phyloP scores from a whole-genome alignment of 1,140 invertebrate genomes.

The Colletes latitarsis region DNA sequence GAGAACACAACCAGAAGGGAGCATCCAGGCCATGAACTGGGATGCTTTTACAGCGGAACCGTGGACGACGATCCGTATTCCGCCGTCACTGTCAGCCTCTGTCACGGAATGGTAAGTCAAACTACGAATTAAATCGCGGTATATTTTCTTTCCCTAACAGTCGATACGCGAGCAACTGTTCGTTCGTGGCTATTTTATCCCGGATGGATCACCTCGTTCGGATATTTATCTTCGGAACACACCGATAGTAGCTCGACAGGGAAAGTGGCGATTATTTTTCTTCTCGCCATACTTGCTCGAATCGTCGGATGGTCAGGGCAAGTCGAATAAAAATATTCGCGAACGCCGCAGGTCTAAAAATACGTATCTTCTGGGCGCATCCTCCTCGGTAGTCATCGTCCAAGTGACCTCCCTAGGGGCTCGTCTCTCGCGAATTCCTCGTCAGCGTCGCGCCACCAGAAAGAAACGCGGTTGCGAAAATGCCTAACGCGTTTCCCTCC shows the following conservation, averaged over 20 bases:
- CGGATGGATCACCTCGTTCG: too few species aligned
- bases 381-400: slow-evolving; percentile 31
- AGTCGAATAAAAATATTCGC: not conserved
- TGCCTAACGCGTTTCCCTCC: not conserved
- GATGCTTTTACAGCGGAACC: slow-evolving; percentile 87
- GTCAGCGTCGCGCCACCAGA: slow-evolving; percentile 2
- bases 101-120: slow-evolving; percentile 89
- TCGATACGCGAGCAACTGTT: too few species aligned
- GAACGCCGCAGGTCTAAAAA: slow-evolving; percentile 16
- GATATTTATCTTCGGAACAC: too few species aligned
- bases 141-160: too few species aligned
- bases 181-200: too few species aligned
- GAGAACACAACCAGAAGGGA: slow-evolving; percentile 81
- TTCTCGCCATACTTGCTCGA: too few species aligned
- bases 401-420: slow-evolving; percentile 32
- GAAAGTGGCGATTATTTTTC: too few species aligned
- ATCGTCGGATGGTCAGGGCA: too few species aligned
- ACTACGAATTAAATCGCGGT: too few species aligned
- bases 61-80: slow-evolving; percentile 86
- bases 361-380: slow-evolving; percentile 12
- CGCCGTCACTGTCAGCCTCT: slow-evolving; percentile 86
- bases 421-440: slow-evolving; percentile 12
- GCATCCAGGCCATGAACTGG: slow-evolving; percentile 79
- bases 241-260: too few species aligned
- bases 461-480: slow-evolving; percentile 20